Evolutionary conservation across 2,797 vertebrate species (phyloP), one percentile per base, ranked within the genome.

Genomic region (Peromyscus melanophrys): DNA sequence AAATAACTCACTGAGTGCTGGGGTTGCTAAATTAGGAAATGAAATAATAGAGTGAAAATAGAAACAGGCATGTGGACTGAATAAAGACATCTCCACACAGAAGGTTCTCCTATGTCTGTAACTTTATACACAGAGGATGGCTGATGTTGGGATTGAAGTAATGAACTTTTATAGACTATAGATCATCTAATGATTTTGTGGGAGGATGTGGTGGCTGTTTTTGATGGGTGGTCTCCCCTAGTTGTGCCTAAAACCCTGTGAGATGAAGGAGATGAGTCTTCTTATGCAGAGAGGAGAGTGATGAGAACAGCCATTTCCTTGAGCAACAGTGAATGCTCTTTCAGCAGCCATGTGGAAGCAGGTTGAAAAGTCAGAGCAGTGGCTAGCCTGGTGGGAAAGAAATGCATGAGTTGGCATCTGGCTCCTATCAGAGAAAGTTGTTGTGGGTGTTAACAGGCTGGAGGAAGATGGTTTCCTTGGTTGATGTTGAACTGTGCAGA

Each of bases 21-120:
- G 84, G 91, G 81, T 78, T 92, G 96, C 95, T 96, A 96, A 97
- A 94, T 98, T 92, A 96, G 96, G 96, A 96, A 96, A 86, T 95
- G 89, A 90, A 97, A 97, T 97, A 97, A 96, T 97, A 89, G 95
- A 96, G 37, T 13, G 76, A 63, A 95, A 93, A 95, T 82, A 88
- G 90, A 82, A 96, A 83, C 25, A 77, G 84, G 82, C 77, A 0
- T 52, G 93, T 89, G 73, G 67, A 80, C 92, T 96, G 92, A 90
- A 95, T 94, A 92, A 92, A 95, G 92, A 81, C 14, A 2, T 85
- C 40, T 31, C 11, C 25, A n/a, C 21, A 29, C 49, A 7, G 59
- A 82, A 77, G 59, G 27, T 78, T 78, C 4, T 10, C n/a, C 81
- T 73, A 83, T 81, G 67, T 37, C 52, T 25, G 3, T 90, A 81